A percentile compares a stretch with the other conserved stretches of the same genome.
Evolutionary conservation across 2,888 invertebrate genomes (phyloP).

Genomic region (Cecidostiba fungosa): DNA sequence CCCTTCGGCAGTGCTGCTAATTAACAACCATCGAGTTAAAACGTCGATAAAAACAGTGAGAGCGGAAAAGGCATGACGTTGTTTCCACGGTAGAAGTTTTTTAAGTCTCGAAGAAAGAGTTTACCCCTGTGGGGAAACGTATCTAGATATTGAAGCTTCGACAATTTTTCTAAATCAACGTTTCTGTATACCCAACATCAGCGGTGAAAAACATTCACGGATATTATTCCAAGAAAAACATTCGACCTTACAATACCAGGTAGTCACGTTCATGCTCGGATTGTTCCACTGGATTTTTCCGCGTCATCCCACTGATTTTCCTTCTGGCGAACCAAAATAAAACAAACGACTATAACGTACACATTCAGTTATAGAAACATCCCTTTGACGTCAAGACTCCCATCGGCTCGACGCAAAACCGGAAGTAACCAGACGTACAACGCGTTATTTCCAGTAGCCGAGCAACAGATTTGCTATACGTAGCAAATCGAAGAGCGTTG

Average conservation of each 20-base stretch:
- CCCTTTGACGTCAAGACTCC: not conserved
- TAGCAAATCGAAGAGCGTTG: not conserved
- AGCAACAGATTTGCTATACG: not conserved
- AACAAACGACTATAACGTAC: not conserved
- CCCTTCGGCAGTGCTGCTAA: not conserved
- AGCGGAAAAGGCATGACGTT: not conserved
- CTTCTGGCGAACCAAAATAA: not conserved
- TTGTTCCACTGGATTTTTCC: not conserved
- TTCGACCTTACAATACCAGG: not conserved
- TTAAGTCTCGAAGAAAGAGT: not conserved
- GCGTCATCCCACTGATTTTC: not conserved
- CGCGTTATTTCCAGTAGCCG: not conserved
- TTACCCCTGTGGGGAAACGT: not conserved
- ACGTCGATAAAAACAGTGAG: not conserved
- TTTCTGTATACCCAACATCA: no score
- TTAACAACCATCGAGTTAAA: not conserved
- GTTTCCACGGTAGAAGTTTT: not conserved
- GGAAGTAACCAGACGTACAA: not conserved
- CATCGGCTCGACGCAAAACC: no score
- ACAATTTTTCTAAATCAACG: not conserved
- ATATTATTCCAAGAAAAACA: not conserved
- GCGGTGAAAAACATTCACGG: no score
- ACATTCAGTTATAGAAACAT: not conserved
- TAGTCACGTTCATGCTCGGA: not conserved
- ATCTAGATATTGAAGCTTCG: not conserved